These are phyloP conservation scores for Passer domesticus DNA, from an alignment of 2,113 vertebrate species.

Conservation along the genomic window DNA sequence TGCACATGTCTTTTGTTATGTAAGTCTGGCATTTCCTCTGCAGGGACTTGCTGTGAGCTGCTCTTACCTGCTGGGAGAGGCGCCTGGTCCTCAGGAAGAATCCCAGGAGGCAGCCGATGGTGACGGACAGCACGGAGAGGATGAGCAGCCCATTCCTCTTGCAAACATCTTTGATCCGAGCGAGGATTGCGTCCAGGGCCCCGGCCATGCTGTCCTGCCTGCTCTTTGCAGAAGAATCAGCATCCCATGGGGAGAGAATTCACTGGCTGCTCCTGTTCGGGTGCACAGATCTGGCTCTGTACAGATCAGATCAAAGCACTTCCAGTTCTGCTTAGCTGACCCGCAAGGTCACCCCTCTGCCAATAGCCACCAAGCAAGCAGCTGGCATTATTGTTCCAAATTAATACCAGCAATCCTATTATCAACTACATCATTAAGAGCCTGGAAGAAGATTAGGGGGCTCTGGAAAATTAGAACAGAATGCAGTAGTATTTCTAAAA, in stretches of 20 bases:
- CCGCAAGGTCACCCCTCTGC: slow-evolving; percentile 69
- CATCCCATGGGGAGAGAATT: slow-evolving; percentile 75
- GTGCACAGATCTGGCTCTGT: slow-evolving; percentile 66
- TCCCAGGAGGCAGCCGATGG: slow-evolving; percentile 93
- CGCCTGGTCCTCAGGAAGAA: slow-evolving; percentile 92
- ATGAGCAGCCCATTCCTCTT: slow-evolving; percentile 94
- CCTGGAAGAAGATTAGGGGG: slow-evolving; percentile 90
- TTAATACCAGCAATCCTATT: slow-evolving; percentile 96
- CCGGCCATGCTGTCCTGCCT: slow-evolving; percentile 79
- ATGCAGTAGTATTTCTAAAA: slow-evolving; percentile 68
- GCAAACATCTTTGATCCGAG: slow-evolving; percentile 89
- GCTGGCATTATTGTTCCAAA: slow-evolving; percentile 84
- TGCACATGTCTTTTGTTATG: not conserved
- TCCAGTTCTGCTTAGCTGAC: slow-evolving; percentile 68
- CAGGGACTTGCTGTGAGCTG: not conserved
- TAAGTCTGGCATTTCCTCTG: not conserved
- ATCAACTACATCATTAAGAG: slow-evolving; percentile 85
- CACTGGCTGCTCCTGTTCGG: not conserved
- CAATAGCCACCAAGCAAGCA: slow-evolving; percentile 82
- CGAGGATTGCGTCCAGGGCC: slow-evolving; percentile 82
- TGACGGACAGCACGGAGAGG: slow-evolving; percentile 93
- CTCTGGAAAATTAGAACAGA: slow-evolving; percentile 90
- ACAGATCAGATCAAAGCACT: slow-evolving; percentile 75
- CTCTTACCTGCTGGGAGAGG: slow-evolving; percentile 93
- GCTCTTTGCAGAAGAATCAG: slow-evolving; percentile 68